Conservation (phyloP, 2,797 vertebrate species). For the Amblyopsis hoosieri region DNA sequence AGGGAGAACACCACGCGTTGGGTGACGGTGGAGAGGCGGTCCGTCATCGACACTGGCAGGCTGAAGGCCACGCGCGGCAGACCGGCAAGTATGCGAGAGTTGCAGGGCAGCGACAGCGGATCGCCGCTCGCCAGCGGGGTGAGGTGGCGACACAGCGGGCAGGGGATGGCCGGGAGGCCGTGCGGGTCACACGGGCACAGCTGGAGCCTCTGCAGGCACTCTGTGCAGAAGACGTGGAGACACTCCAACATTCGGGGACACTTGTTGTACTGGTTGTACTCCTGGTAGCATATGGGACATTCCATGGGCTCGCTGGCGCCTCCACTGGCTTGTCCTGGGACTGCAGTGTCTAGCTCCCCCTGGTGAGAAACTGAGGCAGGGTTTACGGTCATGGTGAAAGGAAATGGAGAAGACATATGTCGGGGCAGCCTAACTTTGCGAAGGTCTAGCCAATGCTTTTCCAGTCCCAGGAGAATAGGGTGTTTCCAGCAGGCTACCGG, state of each 20-base stretch:
- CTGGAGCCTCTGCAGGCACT: slow-evolving; percentile 80
- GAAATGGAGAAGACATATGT: not conserved
- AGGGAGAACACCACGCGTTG: slow-evolving; percentile 78
- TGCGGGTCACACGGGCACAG: slow-evolving; percentile 53
- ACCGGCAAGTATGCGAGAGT: slow-evolving; percentile 69
- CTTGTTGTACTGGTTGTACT: slow-evolving; percentile 77
- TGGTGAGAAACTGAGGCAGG: slow-evolving; percentile 31
- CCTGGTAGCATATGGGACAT: slow-evolving; percentile 83
- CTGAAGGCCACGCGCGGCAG: slow-evolving; percentile 60
- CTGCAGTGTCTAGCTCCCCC: slow-evolving; percentile 26
- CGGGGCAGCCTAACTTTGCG: not conserved
- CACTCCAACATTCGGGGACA: slow-evolving; percentile 81
- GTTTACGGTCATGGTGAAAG: slow-evolving; percentile 50
- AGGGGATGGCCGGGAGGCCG: slow-evolving; percentile 63
- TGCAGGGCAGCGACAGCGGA: slow-evolving; percentile 72
- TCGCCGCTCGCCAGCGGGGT: slow-evolving; percentile 67
- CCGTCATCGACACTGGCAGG: slow-evolving; percentile 47
- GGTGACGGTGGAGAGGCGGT: slow-evolving; percentile 64
- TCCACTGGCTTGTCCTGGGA: slow-evolving; percentile 5
- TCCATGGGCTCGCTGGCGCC: slow-evolving; percentile 65
- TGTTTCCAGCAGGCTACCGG: too few species aligned
- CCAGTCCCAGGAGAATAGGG: not conserved
- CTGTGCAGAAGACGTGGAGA: slow-evolving; percentile 80
- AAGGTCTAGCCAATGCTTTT: not conserved
- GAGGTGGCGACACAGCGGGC: slow-evolving; percentile 80